Base-by-base conservation (phyloP, 2,888 invertebrate genomes). In the Limnephilus rhombicus region DNA sequence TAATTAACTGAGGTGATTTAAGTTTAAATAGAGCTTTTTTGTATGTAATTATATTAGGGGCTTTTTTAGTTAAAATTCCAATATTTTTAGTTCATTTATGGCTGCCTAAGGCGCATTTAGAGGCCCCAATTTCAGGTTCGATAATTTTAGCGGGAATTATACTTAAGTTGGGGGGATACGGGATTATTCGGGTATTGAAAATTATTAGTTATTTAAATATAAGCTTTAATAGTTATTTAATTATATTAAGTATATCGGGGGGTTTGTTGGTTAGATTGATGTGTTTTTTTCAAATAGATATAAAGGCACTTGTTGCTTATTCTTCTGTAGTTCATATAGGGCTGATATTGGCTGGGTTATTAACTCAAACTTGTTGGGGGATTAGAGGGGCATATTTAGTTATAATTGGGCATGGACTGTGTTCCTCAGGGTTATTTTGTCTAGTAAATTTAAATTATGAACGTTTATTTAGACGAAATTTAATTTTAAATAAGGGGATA, bases 121-220 rank as follows among this genome's bases (percentile, higher is more conserved):
- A 98, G 94, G 98, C 98, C 91, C 97, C 98, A 7, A 96, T 98
- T 94, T 96, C 97, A 2, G 97, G 98, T 0, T 98, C 97, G 3
- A 98, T 98, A 95, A 97, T 98, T 96, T 97, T 98, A 95, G 98
- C 97, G 0, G 97, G 97, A 0, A 95, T 98, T 95, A 96, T 98
- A 94, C 96, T 98, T 95, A 98, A 98, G 94, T 96, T 98, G 95
- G 98, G 98, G 0, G 97, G 97, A 0, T 98, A 97, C 96, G 97
- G 97, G 0, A 49, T 49, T 15, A 49, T 49, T 49, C 49, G 13
- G 2, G 15, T 49, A 0, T 15, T 49, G 3, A 49, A 49, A 49
- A 15, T 49, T 49, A 13, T 49, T 49, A 49, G 49, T 15, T 94
- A 94, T 94, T 94, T 96, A 94, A 95, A 95, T 92, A 94, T 96